Evolutionary conservation across 2,797 vertebrate genomes (phyloP).

Genomic region (Melanotaenia maccullochi): DNA sequence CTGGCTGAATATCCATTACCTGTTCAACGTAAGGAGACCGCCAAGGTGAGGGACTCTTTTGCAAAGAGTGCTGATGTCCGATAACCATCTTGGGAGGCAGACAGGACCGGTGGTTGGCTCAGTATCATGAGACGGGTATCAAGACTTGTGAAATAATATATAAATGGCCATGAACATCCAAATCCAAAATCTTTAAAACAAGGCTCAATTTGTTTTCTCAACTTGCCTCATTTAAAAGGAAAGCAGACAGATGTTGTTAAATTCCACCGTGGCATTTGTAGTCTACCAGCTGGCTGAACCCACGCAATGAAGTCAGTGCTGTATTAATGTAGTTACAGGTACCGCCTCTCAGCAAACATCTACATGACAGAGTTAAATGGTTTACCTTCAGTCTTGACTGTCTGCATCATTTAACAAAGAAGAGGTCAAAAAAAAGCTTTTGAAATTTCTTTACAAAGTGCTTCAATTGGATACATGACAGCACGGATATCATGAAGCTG

Average conservation of each 20-base stretch:
- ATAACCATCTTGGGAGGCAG: constrained; percentile 50
- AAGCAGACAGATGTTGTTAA: not conserved
- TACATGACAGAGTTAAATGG: not conserved
- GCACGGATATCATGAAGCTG: constrained; percentile 9
- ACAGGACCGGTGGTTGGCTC: constrained; percentile 51
- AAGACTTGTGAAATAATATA: constrained; percentile 15
- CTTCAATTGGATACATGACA: constrained; percentile 14
- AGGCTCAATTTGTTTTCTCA: not conserved
- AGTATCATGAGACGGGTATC: constrained; percentile 31
- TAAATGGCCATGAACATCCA: not conserved
- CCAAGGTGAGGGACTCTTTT: constrained; percentile 70
- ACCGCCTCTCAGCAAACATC: constrained; percentile 13
- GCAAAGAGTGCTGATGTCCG: constrained; percentile 51
- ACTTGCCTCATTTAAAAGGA: not conserved
- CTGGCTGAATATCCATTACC: constrained; percentile 72
- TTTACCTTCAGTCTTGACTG: constrained; percentile 21
- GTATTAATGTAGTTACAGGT: not conserved
- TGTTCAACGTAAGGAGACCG: constrained; percentile 55
- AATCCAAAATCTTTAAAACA: constrained; percentile 10
- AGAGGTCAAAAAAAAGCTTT: constrained; percentile 16
- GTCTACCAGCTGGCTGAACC: not conserved
- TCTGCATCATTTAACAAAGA: constrained; percentile 2
- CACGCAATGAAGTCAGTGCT: not conserved
- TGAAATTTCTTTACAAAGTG: constrained; percentile 24
- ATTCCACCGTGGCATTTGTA: not conserved